These are phyloP conservation scores for Hippocampus kuda DNA, from an alignment of 2,797 vertebrate species.

Conservation along the genomic window DNA sequence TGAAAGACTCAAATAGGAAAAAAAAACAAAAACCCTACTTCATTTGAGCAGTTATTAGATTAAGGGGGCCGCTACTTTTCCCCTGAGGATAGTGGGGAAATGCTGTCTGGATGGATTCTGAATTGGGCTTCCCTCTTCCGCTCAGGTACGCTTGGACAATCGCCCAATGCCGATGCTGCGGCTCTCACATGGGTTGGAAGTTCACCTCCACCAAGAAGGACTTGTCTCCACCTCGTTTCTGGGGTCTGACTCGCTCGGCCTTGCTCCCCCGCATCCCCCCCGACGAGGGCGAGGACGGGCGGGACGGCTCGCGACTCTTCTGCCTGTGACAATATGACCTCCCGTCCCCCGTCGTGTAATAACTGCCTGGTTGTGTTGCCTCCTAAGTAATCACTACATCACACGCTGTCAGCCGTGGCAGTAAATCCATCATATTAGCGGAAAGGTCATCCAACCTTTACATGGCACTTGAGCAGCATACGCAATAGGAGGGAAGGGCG, in stretches of 20 bases:
- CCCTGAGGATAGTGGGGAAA: not conserved
- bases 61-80: too few species aligned
- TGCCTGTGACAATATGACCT: constrained; percentile 70
- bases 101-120: not conserved
- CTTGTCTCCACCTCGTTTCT: constrained; percentile 87
- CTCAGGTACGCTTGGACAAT: constrained; percentile 93
- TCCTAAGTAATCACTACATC: constrained; percentile 31
- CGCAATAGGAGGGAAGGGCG: constrained; percentile 3
- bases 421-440: constrained; percentile 43
- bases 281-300: constrained; percentile 66
- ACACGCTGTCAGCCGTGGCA: constrained; percentile 31
- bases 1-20: too few species aligned
- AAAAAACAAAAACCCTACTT: too few species aligned
- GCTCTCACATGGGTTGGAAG: constrained; percentile 95
- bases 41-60: too few species aligned
- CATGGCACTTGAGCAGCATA: constrained; percentile 18
- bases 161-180: constrained; percentile 84
- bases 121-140: not conserved
- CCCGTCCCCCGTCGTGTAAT: not conserved
- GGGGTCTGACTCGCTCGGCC: constrained; percentile 95
- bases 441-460: constrained; percentile 28
- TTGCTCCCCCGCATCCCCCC: constrained; percentile 87
- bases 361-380: constrained; percentile 18
- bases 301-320: constrained; percentile 74
- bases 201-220: constrained; percentile 92